Conservation (phyloP, 2,888 invertebrate genomes). For the Sisyra nigra region DNA sequence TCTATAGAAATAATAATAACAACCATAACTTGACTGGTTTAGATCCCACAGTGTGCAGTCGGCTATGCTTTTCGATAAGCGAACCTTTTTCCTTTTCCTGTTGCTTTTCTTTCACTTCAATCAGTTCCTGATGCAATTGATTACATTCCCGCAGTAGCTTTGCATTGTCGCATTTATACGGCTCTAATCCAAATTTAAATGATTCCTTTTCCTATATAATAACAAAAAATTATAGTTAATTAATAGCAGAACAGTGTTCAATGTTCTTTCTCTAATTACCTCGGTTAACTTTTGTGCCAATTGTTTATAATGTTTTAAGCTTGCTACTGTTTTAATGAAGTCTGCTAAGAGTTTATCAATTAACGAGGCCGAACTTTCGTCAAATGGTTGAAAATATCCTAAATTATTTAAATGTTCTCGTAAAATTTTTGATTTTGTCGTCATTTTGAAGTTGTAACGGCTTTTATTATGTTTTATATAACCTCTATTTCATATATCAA, state of each 20-base stretch:
- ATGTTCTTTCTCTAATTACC: constrained; percentile 30
- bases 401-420: constrained; percentile 64
- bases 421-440: constrained; percentile 17
- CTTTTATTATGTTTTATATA: no score
- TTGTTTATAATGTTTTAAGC: constrained; percentile 67
- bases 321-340: constrained; percentile 74
- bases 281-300: constrained; percentile 50
- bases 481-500: no score
- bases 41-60: no score
- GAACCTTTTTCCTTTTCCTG: constrained; percentile 34
- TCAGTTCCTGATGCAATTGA: constrained; percentile 47
- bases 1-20: no score
- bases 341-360: constrained; percentile 69
- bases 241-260: background rate
- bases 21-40: no score
- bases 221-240: constrained; percentile 9
- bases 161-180: constrained; percentile 67
- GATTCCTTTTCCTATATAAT: constrained; percentile 46
- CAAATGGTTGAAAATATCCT: constrained; percentile 64
- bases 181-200: constrained; percentile 54
- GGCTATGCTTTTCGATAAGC: no score
- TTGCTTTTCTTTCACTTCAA: constrained; percentile 46
- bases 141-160: constrained; percentile 61
- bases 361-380: constrained; percentile 59
- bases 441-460: no score